Evolutionary conservation across 2,888 invertebrate genomes (phyloP).

Genomic region (Sinohyriopsis cumingii): DNA sequence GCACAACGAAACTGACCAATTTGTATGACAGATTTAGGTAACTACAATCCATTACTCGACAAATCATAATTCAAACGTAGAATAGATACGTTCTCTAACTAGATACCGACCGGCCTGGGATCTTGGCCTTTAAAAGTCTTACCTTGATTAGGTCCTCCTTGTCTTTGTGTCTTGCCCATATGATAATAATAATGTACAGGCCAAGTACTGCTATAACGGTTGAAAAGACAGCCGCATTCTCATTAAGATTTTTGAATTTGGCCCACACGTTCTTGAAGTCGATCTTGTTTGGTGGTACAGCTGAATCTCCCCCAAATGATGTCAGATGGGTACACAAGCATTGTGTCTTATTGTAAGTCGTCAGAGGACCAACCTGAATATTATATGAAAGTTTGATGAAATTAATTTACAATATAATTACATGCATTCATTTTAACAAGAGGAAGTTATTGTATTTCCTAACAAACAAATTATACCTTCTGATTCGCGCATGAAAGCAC

Average conservation of each 20-base stretch:
- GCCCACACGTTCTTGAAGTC: slow-evolving; percentile 71
- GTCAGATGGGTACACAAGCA: slow-evolving; percentile 70
- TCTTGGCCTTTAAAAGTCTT: not conserved
- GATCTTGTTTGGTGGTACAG: slow-evolving; percentile 71
- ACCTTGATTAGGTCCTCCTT: slow-evolving; percentile 70
- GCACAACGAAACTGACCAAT: too few species aligned
- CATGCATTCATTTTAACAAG: not conserved
- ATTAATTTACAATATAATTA: not conserved
- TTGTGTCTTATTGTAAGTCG: slow-evolving; percentile 61
- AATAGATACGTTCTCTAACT: too few species aligned
- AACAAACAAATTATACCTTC: not conserved
- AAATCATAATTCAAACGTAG: too few species aligned
- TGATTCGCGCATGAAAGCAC: not conserved
- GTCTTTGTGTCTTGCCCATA: slow-evolving; percentile 68
- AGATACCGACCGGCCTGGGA: too few species aligned
- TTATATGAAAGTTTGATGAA: not conserved
- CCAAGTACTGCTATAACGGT: slow-evolving; percentile 65
- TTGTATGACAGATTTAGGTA: too few species aligned
- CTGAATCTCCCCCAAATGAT: slow-evolving; percentile 70
- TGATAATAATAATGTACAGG: slow-evolving; percentile 62
- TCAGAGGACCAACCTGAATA: slow-evolving; percentile 61
- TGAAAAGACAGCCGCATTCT: slow-evolving; percentile 70
- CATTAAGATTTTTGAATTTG: slow-evolving; percentile 68
- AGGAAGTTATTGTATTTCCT: not conserved
- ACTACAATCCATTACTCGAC: too few species aligned